Base-by-base conservation (phyloP, 2,797 vertebrate genomes). In the Astyanax mexicanus region DNA sequence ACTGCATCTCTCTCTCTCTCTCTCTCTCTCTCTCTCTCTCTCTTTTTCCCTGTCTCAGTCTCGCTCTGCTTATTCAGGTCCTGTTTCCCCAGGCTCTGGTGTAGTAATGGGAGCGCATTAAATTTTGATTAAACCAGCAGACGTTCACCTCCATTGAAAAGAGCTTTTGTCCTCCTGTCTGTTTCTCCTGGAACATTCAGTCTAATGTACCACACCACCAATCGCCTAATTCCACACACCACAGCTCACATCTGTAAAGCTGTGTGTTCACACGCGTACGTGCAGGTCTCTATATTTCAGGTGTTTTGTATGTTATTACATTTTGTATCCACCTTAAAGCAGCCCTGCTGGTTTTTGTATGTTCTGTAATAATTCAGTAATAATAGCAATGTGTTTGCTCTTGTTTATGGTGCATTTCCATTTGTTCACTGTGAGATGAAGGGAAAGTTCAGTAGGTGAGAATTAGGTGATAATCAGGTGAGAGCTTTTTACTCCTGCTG, bases 91-190 rank as follows among this genome's bases (percentile, higher is more conserved):
- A 25, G 51, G n/a, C 23, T 51, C 45, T 74, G 75, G 40, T 78
- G 64, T 61, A 49, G 17, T 38, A 13, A 4, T 27, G 13, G 5
- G 38, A 45, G 21, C 65, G 57, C 37, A 65, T 79, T 69, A 54
- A 8, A 64, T 55, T 73, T 57, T 60, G 29, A 78, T 80, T 42
- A 75, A 69, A 69, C 42, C 10, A 25, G 27, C 44, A 58, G 69
- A 61, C 54, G 17, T 66, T 67, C 65, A n/a, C 49, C 60, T 57
- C 9, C 19, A n/a, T 61, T 74, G n/a, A 78, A 76, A 70, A 71
- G 60, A 55, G 37, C 45, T 57, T 55, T 79, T 80, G 79, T 81
- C 58, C 29, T 79, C 45, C 3, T 13, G 5, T 35, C 5, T n/a
- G 13, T 40, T 19, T 78, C 25, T 55, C 62, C 37, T 35, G 57